These are phyloP conservation scores for Spondyliosoma cantharus DNA, from an alignment of 2,797 vertebrate species.

Conservation along the genomic window DNA sequence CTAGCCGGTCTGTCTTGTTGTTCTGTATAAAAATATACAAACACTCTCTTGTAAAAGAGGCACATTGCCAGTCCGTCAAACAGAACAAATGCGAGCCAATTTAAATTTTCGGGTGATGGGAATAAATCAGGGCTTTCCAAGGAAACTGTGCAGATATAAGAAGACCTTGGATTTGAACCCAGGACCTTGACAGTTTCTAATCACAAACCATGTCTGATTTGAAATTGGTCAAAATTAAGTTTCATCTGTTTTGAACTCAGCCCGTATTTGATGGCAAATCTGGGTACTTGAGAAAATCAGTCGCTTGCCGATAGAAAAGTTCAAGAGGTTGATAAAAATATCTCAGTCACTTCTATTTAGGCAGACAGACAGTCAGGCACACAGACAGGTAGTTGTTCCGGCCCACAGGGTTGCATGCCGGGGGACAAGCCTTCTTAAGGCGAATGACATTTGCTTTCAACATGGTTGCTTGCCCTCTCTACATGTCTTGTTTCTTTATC, in stretches of 20 bases:
- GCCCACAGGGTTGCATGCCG: slow-evolving; percentile 35
- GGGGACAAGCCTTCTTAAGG: slow-evolving; percentile 55
- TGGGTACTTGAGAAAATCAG: background rate
- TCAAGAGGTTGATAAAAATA: no score
- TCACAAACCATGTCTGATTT: background rate
- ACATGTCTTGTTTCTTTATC: slow-evolving; percentile 56
- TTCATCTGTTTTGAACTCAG: background rate
- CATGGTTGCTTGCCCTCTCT: slow-evolving; percentile 44
- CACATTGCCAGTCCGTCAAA: no score
- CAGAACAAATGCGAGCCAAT: no score
- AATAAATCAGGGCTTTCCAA: no score
- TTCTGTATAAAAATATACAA: no score
- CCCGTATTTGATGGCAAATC: background rate
- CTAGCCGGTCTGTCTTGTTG: no score
- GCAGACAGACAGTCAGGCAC: slow-evolving; percentile 8
- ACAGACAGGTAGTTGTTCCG: slow-evolving; percentile 15
- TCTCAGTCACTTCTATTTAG: slow-evolving; percentile 14
- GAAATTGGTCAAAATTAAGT: background rate
- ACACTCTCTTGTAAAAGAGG: no score
- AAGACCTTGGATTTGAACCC: background rate
- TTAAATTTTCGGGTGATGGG: no score
- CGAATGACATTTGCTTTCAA: slow-evolving; percentile 69
- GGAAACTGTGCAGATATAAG: no score
- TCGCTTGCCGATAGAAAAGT: background rate
- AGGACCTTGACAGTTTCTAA: background rate